phyloP scores from a whole-genome alignment of 2,888 invertebrate genomes.

The Desoria tigrina region DNA sequence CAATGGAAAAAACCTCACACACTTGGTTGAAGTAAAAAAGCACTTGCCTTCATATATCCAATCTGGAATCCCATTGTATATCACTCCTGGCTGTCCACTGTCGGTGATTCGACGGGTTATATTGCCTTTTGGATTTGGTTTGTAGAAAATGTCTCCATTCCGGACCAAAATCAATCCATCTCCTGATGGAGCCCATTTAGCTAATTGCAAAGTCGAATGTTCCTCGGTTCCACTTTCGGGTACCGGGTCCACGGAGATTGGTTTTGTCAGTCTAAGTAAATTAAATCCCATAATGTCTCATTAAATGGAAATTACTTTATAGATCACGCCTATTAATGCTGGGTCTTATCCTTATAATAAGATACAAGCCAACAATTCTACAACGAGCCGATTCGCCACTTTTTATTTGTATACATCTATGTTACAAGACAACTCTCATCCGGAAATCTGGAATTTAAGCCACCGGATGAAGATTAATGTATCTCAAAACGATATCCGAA shows the following conservation, averaged over 20 bases:
- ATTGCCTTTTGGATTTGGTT: slow-evolving; percentile 70
- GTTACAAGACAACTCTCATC: too few species aligned
- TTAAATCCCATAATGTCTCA: slow-evolving; percentile 1
- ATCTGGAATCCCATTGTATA: slow-evolving; percentile 85
- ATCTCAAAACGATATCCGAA: too few species aligned
- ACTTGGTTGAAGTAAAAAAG: neutral
- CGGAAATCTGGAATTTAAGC: too few species aligned
- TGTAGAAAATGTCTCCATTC: slow-evolving; percentile 84
- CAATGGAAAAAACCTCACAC: too few species aligned
- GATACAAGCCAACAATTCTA: too few species aligned
- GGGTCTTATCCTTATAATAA: too few species aligned
- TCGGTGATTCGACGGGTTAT: slow-evolving; percentile 71
- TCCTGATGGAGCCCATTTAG: slow-evolving; percentile 74
- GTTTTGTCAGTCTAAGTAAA: slow-evolving; percentile 42
- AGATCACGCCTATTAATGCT: too few species aligned
- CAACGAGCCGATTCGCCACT: too few species aligned
- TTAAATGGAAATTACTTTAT: too few species aligned
- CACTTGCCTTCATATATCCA: slow-evolving; percentile 78
- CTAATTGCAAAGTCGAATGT: slow-evolving; percentile 64
- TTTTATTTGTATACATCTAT: too few species aligned
- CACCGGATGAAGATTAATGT: too few species aligned
- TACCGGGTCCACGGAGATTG: slow-evolving; percentile 31
- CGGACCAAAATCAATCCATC: slow-evolving; percentile 74
- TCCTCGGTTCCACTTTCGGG: slow-evolving; percentile 13
- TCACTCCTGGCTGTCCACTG: slow-evolving; percentile 64